Percentiles rank a stretch among this genome's conserved stretches.
These are phyloP conservation scores for Mechanitis mazaeus DNA, from an alignment of 2,888 invertebrate species.

Conservation along the genomic window DNA sequence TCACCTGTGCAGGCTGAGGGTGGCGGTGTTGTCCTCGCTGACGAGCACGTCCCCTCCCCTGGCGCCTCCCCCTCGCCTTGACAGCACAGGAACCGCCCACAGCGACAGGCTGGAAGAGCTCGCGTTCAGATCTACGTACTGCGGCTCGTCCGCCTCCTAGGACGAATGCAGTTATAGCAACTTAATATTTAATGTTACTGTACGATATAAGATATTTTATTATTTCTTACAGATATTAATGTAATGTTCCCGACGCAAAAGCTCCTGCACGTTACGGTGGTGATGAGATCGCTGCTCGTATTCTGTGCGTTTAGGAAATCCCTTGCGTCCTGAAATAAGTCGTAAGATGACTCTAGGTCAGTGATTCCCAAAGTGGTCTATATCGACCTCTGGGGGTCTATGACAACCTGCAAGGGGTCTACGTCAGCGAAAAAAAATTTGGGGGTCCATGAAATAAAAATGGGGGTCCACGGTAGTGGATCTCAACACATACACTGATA, in stretches of 20 bases:
- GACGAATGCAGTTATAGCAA: not conserved
- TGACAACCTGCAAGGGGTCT: no score
- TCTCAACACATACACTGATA: no score
- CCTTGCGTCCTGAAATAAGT: slow-evolving; percentile 48
- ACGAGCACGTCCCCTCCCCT: slow-evolving; percentile 15
- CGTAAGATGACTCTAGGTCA: no score
- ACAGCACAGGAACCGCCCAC: slow-evolving; percentile 12
- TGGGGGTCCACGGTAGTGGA: no score
- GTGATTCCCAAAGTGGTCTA: no score
- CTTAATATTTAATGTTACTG: not conserved
- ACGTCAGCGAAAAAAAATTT: no score
- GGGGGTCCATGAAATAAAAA: no score
- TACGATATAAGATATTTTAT: not conserved
- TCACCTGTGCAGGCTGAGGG: slow-evolving; percentile 41
- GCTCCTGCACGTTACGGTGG: slow-evolving; percentile 47
- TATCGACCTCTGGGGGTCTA: no score
- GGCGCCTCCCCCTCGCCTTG: slow-evolving; percentile 7
- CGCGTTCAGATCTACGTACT: slow-evolving; percentile 27
- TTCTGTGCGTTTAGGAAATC: slow-evolving; percentile 57
- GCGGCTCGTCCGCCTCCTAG: slow-evolving; percentile 40
- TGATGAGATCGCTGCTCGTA: slow-evolving; percentile 35
- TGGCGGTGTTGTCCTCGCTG: slow-evolving; percentile 31
- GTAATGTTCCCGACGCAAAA: slow-evolving; percentile 38
- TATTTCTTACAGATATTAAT: slow-evolving; percentile 22
- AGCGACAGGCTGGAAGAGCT: slow-evolving; percentile 20